A percentile compares a stretch with the other conserved stretches of the same genome.
Conservation (phyloP, 2,797 vertebrate genomes). For the Phylloscopus collybita region DNA sequence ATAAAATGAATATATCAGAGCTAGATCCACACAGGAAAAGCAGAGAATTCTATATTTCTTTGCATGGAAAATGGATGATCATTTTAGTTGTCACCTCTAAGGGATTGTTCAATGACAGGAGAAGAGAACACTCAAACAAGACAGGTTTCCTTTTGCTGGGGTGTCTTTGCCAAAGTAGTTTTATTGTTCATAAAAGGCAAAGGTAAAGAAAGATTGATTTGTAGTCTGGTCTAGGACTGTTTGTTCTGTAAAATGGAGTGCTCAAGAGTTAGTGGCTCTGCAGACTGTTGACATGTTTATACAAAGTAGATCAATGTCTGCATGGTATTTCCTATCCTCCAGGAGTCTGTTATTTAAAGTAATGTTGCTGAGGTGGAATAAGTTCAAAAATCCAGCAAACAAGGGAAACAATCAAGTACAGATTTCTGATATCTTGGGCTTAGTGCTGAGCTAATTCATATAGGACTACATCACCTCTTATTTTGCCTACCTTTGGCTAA, state of each 20-base stretch:
- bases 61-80: background rate
- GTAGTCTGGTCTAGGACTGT: background rate
- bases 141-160: background rate
- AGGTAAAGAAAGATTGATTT: background rate
- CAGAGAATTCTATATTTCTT: background rate
- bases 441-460: background rate
- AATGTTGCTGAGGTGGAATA: background rate
- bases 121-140: background rate
- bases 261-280: background rate
- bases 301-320: background rate
- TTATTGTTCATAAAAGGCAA: background rate
- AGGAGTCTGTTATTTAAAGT: background rate
- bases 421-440: background rate
- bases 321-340: background rate
- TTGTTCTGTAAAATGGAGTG: background rate
- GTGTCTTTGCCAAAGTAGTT: background rate
- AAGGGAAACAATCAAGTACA: background rate
- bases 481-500: background rate
- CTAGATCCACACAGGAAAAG: background rate
- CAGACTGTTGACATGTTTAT: background rate
- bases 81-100: background rate
- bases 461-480: background rate
- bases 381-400: background rate
- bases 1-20: background rate
- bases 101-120: background rate